Conservation (phyloP, 2,797 vertebrate genomes). For the Micropoecilia bifurca region DNA sequence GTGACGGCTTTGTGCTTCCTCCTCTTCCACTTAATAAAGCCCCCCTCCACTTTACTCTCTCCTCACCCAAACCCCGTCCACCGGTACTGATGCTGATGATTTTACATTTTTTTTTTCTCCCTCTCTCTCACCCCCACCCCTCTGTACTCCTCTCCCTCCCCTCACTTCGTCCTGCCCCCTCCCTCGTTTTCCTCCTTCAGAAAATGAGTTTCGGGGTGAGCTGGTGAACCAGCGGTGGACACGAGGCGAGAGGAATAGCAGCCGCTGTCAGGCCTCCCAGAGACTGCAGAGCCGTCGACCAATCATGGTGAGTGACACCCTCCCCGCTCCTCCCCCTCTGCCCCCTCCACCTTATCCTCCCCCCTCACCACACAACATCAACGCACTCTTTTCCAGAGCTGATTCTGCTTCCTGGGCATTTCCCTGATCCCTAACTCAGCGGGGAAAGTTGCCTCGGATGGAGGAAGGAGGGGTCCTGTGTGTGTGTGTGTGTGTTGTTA, state of each 20-base stretch:
- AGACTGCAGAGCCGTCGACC: constrained; percentile 84
- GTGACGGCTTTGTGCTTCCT: constrained; percentile 42
- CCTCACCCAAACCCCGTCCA: constrained; percentile 37
- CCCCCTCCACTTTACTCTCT: constrained; percentile 27
- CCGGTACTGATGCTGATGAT: constrained; percentile 50
- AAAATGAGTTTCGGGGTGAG: constrained; percentile 97
- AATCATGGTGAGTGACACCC: constrained; percentile 88
- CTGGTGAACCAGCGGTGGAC: constrained; percentile 98
- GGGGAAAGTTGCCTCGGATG: constrained; percentile 44
- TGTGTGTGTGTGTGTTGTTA: constrained; percentile 6
- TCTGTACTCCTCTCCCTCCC: background rate
- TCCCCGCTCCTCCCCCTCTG: background rate
- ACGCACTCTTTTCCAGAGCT: constrained; percentile 38
- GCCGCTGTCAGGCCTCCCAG: constrained; percentile 86
- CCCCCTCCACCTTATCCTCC: background rate
- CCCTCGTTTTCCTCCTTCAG: constrained; percentile 61
- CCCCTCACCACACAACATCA: constrained; percentile 14
- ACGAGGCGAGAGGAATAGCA: constrained; percentile 90
- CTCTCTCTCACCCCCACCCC: background rate
- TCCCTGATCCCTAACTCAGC: constrained; percentile 68
- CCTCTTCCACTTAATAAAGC: constrained; percentile 68
- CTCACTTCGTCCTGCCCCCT: background rate
- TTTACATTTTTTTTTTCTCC: constrained; percentile 20
- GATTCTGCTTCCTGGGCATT: constrained; percentile 76
- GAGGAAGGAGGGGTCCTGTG: constrained; percentile 23